A percentile compares a stretch with the other conserved stretches of the same genome.
phyloP scores from a whole-genome alignment of 2,113 vertebrate genomes.

The Corythoichthys intestinalis region DNA sequence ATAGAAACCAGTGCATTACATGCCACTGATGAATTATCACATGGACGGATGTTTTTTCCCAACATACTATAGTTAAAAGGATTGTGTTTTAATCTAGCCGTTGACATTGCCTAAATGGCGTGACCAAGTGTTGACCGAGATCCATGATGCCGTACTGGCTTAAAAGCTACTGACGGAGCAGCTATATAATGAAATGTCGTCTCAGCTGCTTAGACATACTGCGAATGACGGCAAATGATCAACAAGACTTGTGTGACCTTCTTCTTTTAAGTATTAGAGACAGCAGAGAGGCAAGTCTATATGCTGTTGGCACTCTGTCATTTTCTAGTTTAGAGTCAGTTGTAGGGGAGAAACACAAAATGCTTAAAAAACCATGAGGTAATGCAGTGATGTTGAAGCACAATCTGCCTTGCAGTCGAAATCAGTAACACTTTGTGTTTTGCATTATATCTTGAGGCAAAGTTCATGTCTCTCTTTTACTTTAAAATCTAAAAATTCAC shows the following conservation, averaged over 20 bases:
- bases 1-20: no score
- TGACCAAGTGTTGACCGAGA: background rate
- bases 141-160: background rate
- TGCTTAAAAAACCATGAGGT: background rate
- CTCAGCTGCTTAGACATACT: background rate
- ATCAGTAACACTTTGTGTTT: slow-evolving; percentile 9
- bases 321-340: slow-evolving; percentile 11
- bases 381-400: background rate
- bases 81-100: no score
- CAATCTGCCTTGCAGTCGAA: background rate
- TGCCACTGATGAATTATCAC: background rate
- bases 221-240: background rate
- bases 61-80: background rate
- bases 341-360: slow-evolving; percentile 6
- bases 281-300: background rate
- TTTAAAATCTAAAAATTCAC: background rate
- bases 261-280: slow-evolving; percentile 2
- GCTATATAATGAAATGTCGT: background rate
- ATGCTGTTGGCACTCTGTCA: slow-evolving; percentile 9
- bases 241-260: slow-evolving; percentile 11
- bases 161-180: background rate
- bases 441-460: background rate
- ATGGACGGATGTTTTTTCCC: background rate
- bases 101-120: no score
- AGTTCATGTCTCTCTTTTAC: background rate